Conservation (phyloP, 1,140 invertebrate genomes). For the Hyposmocoma kahamanoa region DNA sequence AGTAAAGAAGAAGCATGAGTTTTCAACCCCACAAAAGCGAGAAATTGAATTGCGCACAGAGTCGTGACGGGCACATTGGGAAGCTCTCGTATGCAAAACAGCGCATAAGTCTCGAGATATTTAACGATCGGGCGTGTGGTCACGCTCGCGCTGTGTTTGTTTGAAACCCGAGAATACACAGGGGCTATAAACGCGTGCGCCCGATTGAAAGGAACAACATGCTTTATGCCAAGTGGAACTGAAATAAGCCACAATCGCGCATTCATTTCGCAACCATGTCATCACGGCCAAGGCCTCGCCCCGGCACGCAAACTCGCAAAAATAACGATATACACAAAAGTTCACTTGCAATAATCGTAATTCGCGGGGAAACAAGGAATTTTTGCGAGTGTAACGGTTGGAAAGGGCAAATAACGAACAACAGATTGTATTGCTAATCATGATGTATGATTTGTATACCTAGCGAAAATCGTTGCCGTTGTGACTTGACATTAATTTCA, state of each 20-base stretch:
- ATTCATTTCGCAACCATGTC: background rate
- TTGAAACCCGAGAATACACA: slow-evolving; percentile 17
- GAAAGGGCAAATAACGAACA: no score
- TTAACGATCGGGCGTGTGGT: slow-evolving; percentile 15
- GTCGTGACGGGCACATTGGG: slow-evolving; percentile 28
- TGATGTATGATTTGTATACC: no score
- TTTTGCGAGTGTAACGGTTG: no score
- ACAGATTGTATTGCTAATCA: no score
- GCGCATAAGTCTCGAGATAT: slow-evolving; percentile 27
- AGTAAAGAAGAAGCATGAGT: no score
- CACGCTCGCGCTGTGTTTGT: slow-evolving; percentile 22
- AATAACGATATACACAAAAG: no score
- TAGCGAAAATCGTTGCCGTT: no score
- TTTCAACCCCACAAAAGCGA: no score
- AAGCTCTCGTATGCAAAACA: slow-evolving; percentile 37
- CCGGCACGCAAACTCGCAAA: no score
- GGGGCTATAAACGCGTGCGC: slow-evolving; percentile 20
- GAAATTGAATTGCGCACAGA: slow-evolving; percentile 18
- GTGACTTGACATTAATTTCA: background rate
- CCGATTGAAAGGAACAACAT: slow-evolving; percentile 25
- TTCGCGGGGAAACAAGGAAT: no score
- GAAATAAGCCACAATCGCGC: background rate
- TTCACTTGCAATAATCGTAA: no score
- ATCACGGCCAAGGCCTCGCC: background rate
- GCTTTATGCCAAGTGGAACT: slow-evolving; percentile 3